Evolutionary conservation across 2,797 vertebrate species (phyloP).

Genomic region (Anguilla anguilla): DNA sequence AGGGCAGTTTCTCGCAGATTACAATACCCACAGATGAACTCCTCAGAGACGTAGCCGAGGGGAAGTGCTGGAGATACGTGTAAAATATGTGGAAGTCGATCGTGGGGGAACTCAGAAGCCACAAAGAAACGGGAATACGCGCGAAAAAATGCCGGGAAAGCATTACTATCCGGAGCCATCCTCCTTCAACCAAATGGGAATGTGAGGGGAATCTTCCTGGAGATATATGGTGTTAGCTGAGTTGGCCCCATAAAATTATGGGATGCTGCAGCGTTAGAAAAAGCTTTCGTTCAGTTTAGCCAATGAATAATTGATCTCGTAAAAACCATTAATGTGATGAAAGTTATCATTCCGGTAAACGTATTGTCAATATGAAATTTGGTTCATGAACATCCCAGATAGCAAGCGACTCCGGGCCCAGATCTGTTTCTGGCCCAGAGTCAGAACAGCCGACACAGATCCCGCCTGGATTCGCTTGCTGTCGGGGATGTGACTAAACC

Average conservation of each 20-base stretch:
- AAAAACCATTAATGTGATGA: too few species aligned
- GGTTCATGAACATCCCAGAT: too few species aligned
- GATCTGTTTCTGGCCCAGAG: too few species aligned
- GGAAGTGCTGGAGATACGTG: neutral
- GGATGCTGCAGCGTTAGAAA: neutral
- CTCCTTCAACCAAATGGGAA: too few species aligned
- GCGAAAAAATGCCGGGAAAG: neutral
- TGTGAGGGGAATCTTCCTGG: neutral
- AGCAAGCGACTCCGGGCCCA: too few species aligned
- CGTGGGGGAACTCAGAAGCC: neutral
- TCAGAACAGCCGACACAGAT: too few species aligned
- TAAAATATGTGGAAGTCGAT: neutral
- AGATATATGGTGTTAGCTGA: too few species aligned
- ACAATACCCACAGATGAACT: neutral
- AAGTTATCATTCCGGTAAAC: neutral
- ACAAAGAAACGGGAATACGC: neutral
- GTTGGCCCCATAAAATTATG: neutral
- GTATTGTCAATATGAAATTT: neutral
- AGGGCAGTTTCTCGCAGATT: neutral
- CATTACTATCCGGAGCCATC: neutral
- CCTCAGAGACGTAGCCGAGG: neutral
- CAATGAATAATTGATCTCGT: too few species aligned
- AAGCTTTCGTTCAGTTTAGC: too few species aligned
- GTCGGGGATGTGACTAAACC: too few species aligned
- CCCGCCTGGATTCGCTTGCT: too few species aligned